These are phyloP conservation scores for Drosophila athabasca DNA, from an alignment of 1,140 invertebrate genomes.

Conservation along the genomic window DNA sequence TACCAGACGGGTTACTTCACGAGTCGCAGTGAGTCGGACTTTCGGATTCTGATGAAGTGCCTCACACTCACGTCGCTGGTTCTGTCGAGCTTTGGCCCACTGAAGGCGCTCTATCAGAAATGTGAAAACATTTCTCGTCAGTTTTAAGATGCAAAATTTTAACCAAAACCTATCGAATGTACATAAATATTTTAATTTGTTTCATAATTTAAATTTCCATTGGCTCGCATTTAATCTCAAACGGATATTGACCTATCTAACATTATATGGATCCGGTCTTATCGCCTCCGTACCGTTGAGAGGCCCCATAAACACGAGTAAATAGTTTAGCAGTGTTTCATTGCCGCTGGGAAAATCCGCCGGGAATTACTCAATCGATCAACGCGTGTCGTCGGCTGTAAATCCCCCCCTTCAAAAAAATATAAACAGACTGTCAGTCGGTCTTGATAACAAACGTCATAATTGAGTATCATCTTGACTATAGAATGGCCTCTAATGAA, in stretches of 20 bases:
- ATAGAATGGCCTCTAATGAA: too few species aligned
- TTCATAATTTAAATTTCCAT: background rate
- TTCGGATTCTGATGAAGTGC: constrained; percentile 66
- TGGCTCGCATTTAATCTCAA: background rate
- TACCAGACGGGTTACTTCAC: constrained; percentile 76
- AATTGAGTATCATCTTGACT: too few species aligned
- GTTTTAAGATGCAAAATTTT: constrained; percentile 39
- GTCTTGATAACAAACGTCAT: too few species aligned
- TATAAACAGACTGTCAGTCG: too few species aligned
- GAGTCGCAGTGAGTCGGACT: constrained; percentile 40
- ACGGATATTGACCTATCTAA: constrained; percentile 11
- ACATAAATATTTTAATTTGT: constrained; percentile 14
- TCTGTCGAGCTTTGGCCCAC: constrained; percentile 61
- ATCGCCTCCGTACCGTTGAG: constrained; percentile 36
- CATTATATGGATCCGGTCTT: constrained; percentile 18
- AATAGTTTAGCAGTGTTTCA: constrained; percentile 4
- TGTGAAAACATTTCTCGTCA: constrained; percentile 47
- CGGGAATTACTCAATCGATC: background rate
- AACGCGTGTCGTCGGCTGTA: constrained; percentile 1
- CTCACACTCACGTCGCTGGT: constrained; percentile 67
- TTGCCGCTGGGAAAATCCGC: constrained; percentile 29
- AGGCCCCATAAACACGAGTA: constrained; percentile 5
- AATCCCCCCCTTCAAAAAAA: background rate
- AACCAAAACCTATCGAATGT: constrained; percentile 17
- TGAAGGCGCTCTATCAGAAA: constrained; percentile 68